Evolutionary conservation across 2,113 vertebrate species (phyloP).

Genomic region (Neodontobutis hainanensis): DNA sequence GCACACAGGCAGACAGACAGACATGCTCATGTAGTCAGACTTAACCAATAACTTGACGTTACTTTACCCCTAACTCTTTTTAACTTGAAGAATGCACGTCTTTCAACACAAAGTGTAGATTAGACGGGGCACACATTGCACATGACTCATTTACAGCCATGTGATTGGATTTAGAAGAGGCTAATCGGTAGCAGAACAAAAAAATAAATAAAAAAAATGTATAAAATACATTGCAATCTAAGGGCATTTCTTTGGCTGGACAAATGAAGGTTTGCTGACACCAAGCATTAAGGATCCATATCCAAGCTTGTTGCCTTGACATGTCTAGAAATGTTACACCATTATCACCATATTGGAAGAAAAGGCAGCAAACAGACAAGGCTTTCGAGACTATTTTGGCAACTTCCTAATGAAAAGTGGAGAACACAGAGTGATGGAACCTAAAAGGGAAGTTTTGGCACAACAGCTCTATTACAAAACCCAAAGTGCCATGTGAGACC

Average conservation of each 20-base stretch:
- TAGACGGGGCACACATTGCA: not conserved
- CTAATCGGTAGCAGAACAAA: slow-evolving; percentile 49
- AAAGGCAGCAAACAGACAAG: slow-evolving; percentile 30
- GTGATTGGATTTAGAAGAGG: slow-evolving; percentile 53
- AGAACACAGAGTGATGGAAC: slow-evolving; percentile 21
- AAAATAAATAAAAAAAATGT: slow-evolving; percentile 8
- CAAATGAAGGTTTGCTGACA: slow-evolving; percentile 26
- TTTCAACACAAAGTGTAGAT: slow-evolving; percentile 48
- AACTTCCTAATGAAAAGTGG: not conserved
- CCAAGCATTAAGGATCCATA: slow-evolving; percentile 28
- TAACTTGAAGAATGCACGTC: slow-evolving; percentile 20
- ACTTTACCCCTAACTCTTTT: slow-evolving; percentile 20
- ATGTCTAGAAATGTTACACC: not conserved
- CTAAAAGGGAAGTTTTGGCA: not conserved
- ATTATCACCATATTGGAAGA: not conserved
- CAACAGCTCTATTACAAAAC: slow-evolving; percentile 38
- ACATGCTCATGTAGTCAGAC: not conserved
- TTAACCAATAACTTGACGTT: not conserved
- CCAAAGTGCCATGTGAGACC: not conserved
- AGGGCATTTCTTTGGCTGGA: slow-evolving; percentile 13
- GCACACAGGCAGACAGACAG: slow-evolving; percentile 47
- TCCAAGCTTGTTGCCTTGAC: slow-evolving; percentile 13
- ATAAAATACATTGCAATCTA: slow-evolving; percentile 8
- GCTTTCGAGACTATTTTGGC: slow-evolving; percentile 18
- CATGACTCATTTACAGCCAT: slow-evolving; percentile 41